These are phyloP conservation scores for Aldrovandia affinis DNA, from an alignment of 2,797 vertebrate genomes.

Conservation along the genomic window DNA sequence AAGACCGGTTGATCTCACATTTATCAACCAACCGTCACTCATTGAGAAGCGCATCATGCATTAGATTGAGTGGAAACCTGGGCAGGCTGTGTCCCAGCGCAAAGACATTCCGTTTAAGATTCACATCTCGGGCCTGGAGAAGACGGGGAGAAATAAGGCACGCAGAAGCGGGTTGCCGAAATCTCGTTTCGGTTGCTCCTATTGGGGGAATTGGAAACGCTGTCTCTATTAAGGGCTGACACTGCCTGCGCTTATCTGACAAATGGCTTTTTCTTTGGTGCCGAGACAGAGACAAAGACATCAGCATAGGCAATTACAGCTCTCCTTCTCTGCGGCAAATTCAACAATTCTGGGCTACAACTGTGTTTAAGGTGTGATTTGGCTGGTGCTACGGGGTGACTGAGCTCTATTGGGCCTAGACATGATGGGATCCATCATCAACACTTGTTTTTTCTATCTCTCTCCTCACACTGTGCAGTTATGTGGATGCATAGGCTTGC, in stretches of 20 bases:
- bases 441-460: not conserved
- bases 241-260: constrained; percentile 27
- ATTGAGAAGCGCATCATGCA: not conserved
- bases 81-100: not conserved
- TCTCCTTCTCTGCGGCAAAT: constrained; percentile 6
- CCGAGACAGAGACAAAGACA: constrained; percentile 13
- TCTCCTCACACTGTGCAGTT: not conserved
- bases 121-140: not conserved
- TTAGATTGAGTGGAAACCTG: not conserved
- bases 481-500: not conserved
- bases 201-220: constrained; percentile 5
- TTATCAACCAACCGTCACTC: not conserved
- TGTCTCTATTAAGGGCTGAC: constrained; percentile 17
- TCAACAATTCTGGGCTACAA: not conserved
- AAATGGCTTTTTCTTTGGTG: constrained; percentile 32
- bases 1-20: not conserved
- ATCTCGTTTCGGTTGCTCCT: not conserved
- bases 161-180: not conserved
- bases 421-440: not conserved
- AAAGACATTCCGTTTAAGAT: not conserved
- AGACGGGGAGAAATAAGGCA: not conserved
- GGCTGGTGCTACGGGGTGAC: not conserved
- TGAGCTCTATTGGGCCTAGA: not conserved
- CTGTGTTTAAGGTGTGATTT: constrained; percentile 20
- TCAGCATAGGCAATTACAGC: not conserved